Conservation (phyloP, 2,888 invertebrate species). For the Cerceris rybyensis region DNA sequence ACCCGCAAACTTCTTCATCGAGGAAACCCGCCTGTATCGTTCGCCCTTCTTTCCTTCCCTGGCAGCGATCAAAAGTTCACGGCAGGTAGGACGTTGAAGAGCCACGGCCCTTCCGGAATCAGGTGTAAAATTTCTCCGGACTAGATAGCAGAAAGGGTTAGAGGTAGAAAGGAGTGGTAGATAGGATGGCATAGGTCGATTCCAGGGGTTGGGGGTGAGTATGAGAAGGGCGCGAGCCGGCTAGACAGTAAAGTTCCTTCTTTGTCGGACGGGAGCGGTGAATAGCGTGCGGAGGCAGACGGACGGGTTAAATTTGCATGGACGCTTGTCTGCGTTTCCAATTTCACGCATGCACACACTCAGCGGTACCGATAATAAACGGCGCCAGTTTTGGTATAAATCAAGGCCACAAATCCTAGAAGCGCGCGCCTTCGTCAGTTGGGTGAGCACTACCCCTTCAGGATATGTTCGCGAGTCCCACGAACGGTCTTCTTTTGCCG, state of each 20-base stretch:
- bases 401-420: conserved; percentile 71
- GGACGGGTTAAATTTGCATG: conserved; percentile 78
- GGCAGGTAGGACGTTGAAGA: conserved; percentile 10
- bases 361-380: conserved; percentile 73
- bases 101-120: conserved; percentile 18
- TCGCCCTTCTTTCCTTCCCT: not conserved
- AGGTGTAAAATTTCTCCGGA: conserved; percentile 29
- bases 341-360: conserved; percentile 79
- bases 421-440: conserved; percentile 55
- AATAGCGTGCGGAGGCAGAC: conserved; percentile 70
- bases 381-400: conserved; percentile 78
- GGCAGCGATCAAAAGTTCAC: conserved; percentile 26
- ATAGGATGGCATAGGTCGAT: conserved; percentile 18
- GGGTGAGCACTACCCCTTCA: conserved; percentile 31
- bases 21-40: no score
- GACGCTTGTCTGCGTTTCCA: conserved; percentile 79
- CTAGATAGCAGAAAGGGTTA: conserved; percentile 32
- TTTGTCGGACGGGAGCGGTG: conserved; percentile 66
- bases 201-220: conserved; percentile 5
- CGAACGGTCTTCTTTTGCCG: not conserved
- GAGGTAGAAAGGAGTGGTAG: conserved; percentile 16
- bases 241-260: conserved; percentile 71
- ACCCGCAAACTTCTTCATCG: no score
- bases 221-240: conserved; percentile 29
- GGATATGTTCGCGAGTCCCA: conserved; percentile 40